Base-by-base conservation (phyloP, 2,797 vertebrate genomes). In the Discoglossus pictus region DNA sequence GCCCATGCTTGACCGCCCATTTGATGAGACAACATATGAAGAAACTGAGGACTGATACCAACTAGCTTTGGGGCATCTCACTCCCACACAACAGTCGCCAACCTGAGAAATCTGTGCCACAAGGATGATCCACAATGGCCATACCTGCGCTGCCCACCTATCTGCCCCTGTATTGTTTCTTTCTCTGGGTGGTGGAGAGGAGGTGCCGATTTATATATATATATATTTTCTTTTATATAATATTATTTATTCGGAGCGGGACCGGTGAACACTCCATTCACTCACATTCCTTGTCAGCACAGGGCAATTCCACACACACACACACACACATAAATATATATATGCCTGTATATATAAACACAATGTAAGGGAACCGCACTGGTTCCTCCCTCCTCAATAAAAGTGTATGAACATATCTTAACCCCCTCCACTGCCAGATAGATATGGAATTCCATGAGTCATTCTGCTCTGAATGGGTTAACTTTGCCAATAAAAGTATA, bases 11-110 rank as follows among this genome's bases (percentile, higher is more conserved):
- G 91, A 91, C 59, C 87, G 86, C 61, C 89, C 92, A 0, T 89
- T 88, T 67, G 93, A 93, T 0, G 88, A 93, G 79, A 91, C 87
- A 38, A 92, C 90, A 0, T 93, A 93, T 3, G 92, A 94, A 77
- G 92, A 93, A 75, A 90, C 86, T 16, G 91, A 94, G 84, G 90
- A 93, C 78, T 94, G 87, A 94, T 25, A 65, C 75, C 79, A 78
- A 65, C 12, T 21, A 2, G 3, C 13, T 3, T 10, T 16, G 21
- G 17, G 31, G 12, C 36, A 18, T 13, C 21, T 4, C 46, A 47
- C 23, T 50, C n/a, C 20, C 23, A 50, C 4, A 25, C 24, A 7
- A 50, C 31, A 38, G 31, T 31, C 3, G 25, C n/a, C 7, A 13
- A 13, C 12, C 59, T 53, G 39, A 39, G 34, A 12, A 16, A 34